Conservation (phyloP, 2,888 invertebrate genomes). For the Habrosyne pyritoides region DNA sequence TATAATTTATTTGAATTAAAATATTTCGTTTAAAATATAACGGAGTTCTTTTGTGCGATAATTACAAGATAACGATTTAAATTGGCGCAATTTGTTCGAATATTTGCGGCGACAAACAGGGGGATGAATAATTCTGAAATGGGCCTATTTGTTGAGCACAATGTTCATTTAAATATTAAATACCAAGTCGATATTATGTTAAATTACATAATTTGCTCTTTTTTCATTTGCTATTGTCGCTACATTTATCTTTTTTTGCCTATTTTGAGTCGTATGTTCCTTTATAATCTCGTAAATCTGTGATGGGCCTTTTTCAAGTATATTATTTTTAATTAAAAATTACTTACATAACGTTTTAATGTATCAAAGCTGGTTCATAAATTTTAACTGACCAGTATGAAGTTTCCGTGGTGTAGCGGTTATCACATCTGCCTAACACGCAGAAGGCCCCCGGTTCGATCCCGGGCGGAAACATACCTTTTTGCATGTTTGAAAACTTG, state of each 20-base stretch:
- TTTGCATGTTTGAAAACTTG: too few relatives aligned
- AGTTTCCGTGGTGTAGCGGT: constrained; percentile 95
- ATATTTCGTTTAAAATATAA: constrained; percentile 30
- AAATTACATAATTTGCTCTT: neutral
- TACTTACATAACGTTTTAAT: too few relatives aligned
- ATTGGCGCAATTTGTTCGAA: constrained; percentile 35
- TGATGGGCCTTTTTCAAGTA: too few relatives aligned
- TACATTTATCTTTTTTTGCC: neutral
- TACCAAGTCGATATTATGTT: neutral
- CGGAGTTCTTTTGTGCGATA: constrained; percentile 28
- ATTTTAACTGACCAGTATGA: fast-evolving
- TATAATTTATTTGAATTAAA: constrained; percentile 32
- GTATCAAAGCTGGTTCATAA: neutral
- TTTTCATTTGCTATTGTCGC: neutral
- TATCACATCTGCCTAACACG: constrained; percentile 96
- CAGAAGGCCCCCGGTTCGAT: constrained; percentile 96
- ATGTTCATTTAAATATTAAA: neutral
- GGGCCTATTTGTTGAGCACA: neutral
- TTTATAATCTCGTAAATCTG: too few relatives aligned
- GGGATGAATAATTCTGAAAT: neutral
- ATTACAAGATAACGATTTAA: constrained; percentile 38
- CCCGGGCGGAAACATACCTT: constrained; percentile 90
- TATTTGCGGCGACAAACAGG: constrained; percentile 4
- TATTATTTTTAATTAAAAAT: too few relatives aligned
- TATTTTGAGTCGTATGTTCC: neutral